Conservation (phyloP, 23 tunicate species). For the Trididemnum clinides region DNA sequence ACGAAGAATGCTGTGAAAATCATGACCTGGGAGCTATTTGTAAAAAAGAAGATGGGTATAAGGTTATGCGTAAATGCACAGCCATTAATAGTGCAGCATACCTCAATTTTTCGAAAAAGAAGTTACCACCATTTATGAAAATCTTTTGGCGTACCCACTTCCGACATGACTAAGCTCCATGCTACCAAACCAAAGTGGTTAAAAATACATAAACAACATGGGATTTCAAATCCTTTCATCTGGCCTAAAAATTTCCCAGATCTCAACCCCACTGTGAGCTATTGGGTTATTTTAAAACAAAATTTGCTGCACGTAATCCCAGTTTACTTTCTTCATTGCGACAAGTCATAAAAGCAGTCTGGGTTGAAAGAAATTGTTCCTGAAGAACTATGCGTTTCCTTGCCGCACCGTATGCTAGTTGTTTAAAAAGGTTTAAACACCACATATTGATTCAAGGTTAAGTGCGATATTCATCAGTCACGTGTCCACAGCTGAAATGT, state of each 20-base stretch:
- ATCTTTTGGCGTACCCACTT: no score
- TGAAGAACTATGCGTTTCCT: not conserved
- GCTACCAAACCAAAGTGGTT: no score
- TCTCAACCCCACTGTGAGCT: no score
- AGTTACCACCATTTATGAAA: not conserved
- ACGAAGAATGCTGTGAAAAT: not conserved
- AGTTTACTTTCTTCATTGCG: not conserved
- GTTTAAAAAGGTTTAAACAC: not conserved
- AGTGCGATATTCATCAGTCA: no score
- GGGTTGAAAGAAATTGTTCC: no score
- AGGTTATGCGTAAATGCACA: no score
- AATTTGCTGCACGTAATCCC: not conserved
- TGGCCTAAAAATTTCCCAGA: no score
- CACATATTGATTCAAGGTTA: no score
- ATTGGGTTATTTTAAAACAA: not conserved
- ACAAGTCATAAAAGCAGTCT: not conserved
- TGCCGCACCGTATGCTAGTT: not conserved
- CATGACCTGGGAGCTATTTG: not conserved
- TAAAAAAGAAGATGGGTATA: not conserved
- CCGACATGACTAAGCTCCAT: no score
- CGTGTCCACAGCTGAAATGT: no score
- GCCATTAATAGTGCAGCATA: not conserved
- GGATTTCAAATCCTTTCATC: no score
- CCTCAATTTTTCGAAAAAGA: not conserved
- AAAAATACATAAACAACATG: no score